phyloP scores from a whole-genome alignment of 2,888 invertebrate species.

The Hypercompe scribonia region DNA sequence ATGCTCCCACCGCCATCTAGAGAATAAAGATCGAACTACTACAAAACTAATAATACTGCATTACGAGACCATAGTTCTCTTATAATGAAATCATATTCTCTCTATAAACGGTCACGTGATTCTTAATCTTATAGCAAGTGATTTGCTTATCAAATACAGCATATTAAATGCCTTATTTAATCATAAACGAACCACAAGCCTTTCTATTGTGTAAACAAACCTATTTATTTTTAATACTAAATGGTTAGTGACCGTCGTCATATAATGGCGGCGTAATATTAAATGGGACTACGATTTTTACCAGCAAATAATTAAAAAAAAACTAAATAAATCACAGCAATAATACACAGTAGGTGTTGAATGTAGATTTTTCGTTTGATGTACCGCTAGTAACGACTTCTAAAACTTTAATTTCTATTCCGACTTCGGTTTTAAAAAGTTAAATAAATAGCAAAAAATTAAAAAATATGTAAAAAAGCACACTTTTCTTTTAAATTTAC shows the following conservation, averaged over 20 bases:
- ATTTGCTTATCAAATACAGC: neutral
- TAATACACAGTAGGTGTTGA: slow-evolving; percentile 81
- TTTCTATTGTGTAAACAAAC: neutral
- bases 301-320: slow-evolving; percentile 37
- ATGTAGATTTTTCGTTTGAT: slow-evolving; percentile 64
- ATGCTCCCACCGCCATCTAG: neutral
- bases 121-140: neutral
- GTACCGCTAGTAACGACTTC: slow-evolving; percentile 79
- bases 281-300: slow-evolving; percentile 55
- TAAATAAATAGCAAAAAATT: slow-evolving; percentile 27
- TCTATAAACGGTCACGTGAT: neutral
- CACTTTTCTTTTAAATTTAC: slow-evolving; percentile 43
- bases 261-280: slow-evolving; percentile 18
- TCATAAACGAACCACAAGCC: neutral
- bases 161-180: neutral
- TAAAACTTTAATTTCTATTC: slow-evolving; percentile 42
- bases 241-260: slow-evolving; percentile 25
- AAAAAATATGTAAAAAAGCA: slow-evolving; percentile 17
- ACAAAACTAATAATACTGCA: neutral
- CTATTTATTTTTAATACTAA: slow-evolving; percentile 8
- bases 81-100: neutral
- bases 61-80: neutral
- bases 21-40: neutral
- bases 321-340: slow-evolving; percentile 74
- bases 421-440: slow-evolving; percentile 29